These are phyloP conservation scores for Napeogenes sylphis DNA, from an alignment of 2,888 invertebrate species.

Conservation along the genomic window DNA sequence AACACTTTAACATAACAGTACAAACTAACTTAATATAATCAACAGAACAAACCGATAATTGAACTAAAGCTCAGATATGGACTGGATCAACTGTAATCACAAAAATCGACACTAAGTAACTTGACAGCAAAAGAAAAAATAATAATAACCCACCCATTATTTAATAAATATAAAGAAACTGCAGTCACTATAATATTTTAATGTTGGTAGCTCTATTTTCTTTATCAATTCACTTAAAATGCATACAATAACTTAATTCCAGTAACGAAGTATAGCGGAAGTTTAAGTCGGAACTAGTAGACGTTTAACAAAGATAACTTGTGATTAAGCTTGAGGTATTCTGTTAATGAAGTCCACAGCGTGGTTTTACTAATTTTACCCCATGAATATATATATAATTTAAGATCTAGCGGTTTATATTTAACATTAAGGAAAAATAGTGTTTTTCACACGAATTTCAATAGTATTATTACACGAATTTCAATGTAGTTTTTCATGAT, in stretches of 20 bases:
- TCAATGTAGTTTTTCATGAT: no score
- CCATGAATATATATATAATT: not conserved
- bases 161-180: no score
- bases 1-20: not conserved
- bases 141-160: no score
- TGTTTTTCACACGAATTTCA: no score
- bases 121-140: no score
- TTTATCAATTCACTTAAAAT: not conserved
- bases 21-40: not conserved
- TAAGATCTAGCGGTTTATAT: not conserved
- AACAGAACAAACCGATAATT: no score
- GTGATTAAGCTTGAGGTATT: not conserved
- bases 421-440: no score
- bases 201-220: not conserved
- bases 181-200: no score
- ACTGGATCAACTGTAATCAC: no score
- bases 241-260: not conserved
- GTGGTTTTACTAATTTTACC: not conserved
- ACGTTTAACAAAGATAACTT: not conserved
- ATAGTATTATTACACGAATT: no score
- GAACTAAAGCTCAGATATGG: no score
- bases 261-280: not conserved
- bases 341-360: conserved; percentile 1
- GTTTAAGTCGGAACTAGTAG: conserved; percentile 4
- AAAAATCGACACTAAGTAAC: no score